Evolutionary conservation across 2,797 vertebrate genomes (phyloP).

Genomic region (Leuciscus waleckii): DNA sequence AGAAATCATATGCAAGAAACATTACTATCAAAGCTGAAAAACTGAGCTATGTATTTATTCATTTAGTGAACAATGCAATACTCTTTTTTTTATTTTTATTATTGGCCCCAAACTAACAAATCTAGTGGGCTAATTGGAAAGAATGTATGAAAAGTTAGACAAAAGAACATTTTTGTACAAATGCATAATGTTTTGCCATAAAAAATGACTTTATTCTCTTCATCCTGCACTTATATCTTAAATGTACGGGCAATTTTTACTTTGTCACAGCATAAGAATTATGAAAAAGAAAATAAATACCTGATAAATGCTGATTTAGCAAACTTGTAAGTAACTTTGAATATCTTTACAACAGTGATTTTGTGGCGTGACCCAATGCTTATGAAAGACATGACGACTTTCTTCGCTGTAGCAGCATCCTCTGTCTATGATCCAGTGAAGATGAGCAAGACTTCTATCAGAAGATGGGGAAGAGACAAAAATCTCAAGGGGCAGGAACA

Average conservation of each 20-base stretch:
- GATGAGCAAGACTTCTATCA: constrained; percentile 2
- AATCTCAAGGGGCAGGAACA: background rate
- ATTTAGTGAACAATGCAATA: background rate
- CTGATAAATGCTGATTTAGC: background rate
- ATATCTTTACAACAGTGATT: background rate
- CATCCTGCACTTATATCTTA: background rate
- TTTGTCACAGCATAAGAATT: background rate
- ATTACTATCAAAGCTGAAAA: background rate
- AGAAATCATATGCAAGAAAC: background rate
- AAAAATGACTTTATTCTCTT: background rate
- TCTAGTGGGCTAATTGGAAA: background rate
- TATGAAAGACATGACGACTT: background rate
- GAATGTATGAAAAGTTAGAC: background rate
- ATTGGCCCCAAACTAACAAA: background rate
- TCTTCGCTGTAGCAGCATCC: background rate
- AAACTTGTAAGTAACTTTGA: background rate
- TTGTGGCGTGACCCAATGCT: background rate
- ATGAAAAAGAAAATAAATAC: background rate
- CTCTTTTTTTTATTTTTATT: background rate
- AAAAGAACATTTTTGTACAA: background rate
- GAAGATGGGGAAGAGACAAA: constrained; percentile 12
- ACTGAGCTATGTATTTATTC: background rate
- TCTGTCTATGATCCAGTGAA: background rate
- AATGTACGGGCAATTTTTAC: background rate
- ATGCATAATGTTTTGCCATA: background rate